These are phyloP conservation scores for Aphaenogaster rudis DNA, from an alignment of 1,140 invertebrate species.

Conservation along the genomic window DNA sequence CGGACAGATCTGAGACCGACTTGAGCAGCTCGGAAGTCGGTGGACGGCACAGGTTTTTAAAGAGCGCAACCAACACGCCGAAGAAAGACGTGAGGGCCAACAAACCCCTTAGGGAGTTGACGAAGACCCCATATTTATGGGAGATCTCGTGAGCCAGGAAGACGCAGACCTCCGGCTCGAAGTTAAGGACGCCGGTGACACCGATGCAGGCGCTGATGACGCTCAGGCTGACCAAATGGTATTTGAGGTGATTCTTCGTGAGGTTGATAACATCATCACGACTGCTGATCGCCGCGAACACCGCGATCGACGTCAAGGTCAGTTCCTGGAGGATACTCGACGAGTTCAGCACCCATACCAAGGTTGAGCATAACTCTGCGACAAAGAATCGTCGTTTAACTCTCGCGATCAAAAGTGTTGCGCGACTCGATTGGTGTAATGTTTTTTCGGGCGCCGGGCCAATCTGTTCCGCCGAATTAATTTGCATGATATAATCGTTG, in stretches of 20 bases:
- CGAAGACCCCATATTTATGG: constrained; percentile 86
- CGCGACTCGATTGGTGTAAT: neutral
- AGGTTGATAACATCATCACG: constrained; percentile 81
- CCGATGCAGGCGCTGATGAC: constrained; percentile 87
- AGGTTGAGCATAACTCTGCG: constrained; percentile 85
- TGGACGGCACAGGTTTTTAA: constrained; percentile 79
- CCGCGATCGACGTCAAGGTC: constrained; percentile 87
- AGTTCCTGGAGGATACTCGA: constrained; percentile 87
- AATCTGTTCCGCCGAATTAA: neutral
- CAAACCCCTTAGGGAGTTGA: constrained; percentile 85
- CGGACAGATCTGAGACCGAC: constrained; percentile 83
- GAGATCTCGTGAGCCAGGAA: constrained; percentile 87
- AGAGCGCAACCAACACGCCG: constrained; percentile 76
- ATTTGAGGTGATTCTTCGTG: constrained; percentile 87
- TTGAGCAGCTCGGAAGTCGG: constrained; percentile 83
- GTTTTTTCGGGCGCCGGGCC: neutral
- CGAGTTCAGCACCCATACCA: constrained; percentile 87
- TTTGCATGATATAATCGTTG: neutral
- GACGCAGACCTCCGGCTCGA: constrained; percentile 84
- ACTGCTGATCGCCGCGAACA: constrained; percentile 86
- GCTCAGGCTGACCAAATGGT: constrained; percentile 87
- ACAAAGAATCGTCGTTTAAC: neutral
- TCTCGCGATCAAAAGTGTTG: neutral
- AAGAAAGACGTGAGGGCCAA: constrained; percentile 81
- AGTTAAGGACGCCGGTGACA: constrained; percentile 84